phyloP scores from a whole-genome alignment of 2,797 vertebrate species.

The Masticophis lateralis region DNA sequence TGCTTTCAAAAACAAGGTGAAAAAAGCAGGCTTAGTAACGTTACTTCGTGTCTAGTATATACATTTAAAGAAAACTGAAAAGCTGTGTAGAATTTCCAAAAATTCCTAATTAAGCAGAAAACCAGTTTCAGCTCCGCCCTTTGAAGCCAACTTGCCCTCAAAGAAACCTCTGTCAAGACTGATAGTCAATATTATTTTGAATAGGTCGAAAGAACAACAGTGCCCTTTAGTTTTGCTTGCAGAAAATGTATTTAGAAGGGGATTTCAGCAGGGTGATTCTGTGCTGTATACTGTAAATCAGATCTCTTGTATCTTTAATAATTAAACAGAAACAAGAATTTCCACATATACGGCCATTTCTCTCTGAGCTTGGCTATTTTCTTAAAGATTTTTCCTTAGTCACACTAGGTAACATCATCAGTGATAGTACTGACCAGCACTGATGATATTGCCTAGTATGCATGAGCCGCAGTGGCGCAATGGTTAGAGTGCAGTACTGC shows the following conservation, averaged over 20 bases:
- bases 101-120: constrained; percentile 10
- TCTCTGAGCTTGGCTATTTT: background rate
- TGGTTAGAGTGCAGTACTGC: too few relatives aligned
- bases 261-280: background rate
- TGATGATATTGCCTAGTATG: background rate
- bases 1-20: background rate
- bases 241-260: background rate
- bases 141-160: background rate
- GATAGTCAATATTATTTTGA: background rate
- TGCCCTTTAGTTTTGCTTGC: background rate
- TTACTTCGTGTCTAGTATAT: background rate
- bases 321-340: background rate
- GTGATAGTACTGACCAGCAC: background rate
- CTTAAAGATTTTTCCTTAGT: background rate
- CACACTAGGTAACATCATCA: background rate
- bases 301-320: background rate
- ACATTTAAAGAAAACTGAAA: background rate
- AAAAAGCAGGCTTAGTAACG: background rate
- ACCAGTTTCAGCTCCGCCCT: background rate
- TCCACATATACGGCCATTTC: background rate
- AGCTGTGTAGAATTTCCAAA: background rate
- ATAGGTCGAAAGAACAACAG: background rate
- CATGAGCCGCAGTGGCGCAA: background rate
- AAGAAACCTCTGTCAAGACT: background rate
- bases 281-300: background rate